Percentiles rank a stretch among this genome's conserved stretches.
Conservation (phyloP, 1,140 invertebrate species). For the Cataglyphis hispanica region DNA sequence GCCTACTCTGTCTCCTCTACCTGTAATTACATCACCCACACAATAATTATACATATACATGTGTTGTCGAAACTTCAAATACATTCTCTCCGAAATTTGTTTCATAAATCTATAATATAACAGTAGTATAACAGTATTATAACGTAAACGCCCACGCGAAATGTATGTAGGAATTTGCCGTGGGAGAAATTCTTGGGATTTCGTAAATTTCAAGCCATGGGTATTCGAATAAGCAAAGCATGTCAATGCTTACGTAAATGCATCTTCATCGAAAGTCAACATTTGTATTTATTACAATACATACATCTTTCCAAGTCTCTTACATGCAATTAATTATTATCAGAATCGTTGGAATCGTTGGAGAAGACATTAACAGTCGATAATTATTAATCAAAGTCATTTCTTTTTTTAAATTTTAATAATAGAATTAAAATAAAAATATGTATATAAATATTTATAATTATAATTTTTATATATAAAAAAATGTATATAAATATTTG, state of each 20-base stretch:
- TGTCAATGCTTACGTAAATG: constrained; percentile 6
- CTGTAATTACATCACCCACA: constrained; percentile 13
- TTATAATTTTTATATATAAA: too few species aligned
- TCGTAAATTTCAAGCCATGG: neutral
- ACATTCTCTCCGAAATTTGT: neutral
- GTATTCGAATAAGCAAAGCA: constrained; percentile 9
- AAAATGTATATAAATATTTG: too few species aligned
- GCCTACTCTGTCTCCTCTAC: neutral
- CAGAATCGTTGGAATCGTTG: neutral
- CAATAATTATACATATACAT: neutral
- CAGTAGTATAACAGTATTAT: neutral
- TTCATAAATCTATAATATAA: neutral
- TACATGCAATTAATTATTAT: neutral
- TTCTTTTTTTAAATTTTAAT: too few species aligned
- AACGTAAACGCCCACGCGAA: constrained; percentile 21
- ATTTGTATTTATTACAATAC: neutral
- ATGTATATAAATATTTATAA: too few species aligned
- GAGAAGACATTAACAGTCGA: neutral
- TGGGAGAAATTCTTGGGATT: constrained; percentile 16
- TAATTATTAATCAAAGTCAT: neutral
- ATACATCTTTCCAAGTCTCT: neutral
- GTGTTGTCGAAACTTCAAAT: constrained; percentile 1
- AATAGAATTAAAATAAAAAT: too few species aligned
- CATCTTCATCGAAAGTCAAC: neutral
- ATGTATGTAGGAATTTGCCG: neutral